Percentiles rank a stretch among this genome's conserved stretches.
Evolutionary conservation across 2,888 invertebrate species (phyloP).

Genomic region (Anorthoa munda): DNA sequence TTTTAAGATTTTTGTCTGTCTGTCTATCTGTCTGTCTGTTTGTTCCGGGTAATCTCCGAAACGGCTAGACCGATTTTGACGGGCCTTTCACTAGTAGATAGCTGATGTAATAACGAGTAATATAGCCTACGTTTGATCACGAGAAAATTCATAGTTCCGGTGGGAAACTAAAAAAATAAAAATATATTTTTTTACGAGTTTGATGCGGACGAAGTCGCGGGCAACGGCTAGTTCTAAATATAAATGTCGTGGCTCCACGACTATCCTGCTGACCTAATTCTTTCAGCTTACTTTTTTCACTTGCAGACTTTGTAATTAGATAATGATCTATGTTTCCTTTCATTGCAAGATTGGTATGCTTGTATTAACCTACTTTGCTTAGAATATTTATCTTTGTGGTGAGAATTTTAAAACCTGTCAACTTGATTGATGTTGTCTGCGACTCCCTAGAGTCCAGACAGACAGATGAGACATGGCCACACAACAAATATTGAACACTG

Average conservation of each 20-base stretch:
- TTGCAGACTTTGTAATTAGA: conserved; percentile 1
- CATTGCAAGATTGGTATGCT: conserved; percentile 19
- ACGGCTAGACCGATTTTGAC: no score
- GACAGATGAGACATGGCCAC: conserved; percentile 1
- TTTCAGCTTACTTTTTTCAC: conserved; percentile 15
- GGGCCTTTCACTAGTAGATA: no score
- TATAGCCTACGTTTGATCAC: no score
- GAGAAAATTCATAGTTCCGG: no score
- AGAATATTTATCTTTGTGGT: conserved; percentile 21
- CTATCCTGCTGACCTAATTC: conserved; percentile 47
- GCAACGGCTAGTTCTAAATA: no score
- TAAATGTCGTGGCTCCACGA: conserved; percentile 28
- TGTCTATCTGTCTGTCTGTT: no score
- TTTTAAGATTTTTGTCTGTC: no score
- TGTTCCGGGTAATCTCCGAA: no score
- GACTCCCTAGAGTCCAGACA: background rate
- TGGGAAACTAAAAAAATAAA: no score
- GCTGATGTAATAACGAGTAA: no score
- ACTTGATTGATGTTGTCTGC: conserved; percentile 34
- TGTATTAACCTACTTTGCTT: conserved; percentile 26
- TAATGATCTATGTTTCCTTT: conserved; percentile 29
- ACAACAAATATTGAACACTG: conserved; percentile 2
- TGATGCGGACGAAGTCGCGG: no score
- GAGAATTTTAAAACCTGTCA: conserved; percentile 7
- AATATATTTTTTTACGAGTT: no score